Conservation (phyloP, 2,797 vertebrate species). For the Neoniphon sammara region DNA sequence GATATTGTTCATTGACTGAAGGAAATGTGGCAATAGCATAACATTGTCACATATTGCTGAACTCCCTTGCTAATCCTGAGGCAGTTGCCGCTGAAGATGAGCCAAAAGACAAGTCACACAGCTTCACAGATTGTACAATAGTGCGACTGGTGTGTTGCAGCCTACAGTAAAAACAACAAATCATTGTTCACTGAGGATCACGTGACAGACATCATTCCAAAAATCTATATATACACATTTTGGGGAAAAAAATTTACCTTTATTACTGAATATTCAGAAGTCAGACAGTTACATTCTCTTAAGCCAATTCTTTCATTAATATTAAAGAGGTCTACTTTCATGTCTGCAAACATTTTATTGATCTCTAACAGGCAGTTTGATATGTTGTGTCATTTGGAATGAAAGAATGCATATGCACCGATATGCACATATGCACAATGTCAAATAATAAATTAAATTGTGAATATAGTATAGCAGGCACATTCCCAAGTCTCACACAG, state of each 20-base stretch:
- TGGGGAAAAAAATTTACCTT: too few relatives aligned
- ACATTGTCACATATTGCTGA: slow-evolving; percentile 29
- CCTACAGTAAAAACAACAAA: background rate
- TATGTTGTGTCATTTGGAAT: background rate
- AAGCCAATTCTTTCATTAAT: too few relatives aligned
- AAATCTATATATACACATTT: too few relatives aligned
- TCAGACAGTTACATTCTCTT: too few relatives aligned
- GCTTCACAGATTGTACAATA: background rate
- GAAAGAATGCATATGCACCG: too few relatives aligned
- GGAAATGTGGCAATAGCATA: slow-evolving; percentile 50
- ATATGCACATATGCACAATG: background rate
- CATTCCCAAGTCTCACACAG: background rate
- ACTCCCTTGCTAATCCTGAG: slow-evolving; percentile 19
- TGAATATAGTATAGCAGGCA: background rate
- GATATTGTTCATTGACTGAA: slow-evolving; percentile 48
- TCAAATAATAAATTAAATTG: background rate
- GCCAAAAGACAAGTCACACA: slow-evolving; percentile 25
- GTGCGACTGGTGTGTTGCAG: background rate
- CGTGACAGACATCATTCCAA: background rate
- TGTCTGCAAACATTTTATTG: too few relatives aligned
- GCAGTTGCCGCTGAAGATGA: slow-evolving; percentile 19
- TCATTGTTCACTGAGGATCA: background rate
- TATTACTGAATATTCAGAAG: too few relatives aligned
- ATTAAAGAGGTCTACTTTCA: too few relatives aligned
- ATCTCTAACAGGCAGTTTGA: too few relatives aligned